Percentiles rank a stretch among this genome's conserved stretches.
Evolutionary conservation across 2,888 invertebrate species (phyloP).

Genomic region (Rhyacophila evoluta): DNA sequence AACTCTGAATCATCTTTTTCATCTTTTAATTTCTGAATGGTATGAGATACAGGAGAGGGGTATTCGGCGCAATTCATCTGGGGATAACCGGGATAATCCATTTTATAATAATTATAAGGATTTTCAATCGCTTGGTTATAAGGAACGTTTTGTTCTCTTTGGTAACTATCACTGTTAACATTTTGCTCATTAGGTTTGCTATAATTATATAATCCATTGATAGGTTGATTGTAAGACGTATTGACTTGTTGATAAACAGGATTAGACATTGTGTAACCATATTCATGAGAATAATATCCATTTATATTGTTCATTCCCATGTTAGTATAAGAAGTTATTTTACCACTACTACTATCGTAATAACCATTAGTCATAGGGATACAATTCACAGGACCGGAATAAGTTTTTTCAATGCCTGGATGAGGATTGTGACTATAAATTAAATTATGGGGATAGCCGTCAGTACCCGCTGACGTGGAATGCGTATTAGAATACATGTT

Average conservation of each 20-base stretch:
- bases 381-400: slow-evolving; percentile 7
- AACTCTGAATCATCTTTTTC: slow-evolving; percentile 25
- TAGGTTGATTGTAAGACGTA: slow-evolving; percentile 32
- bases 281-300: slow-evolving; percentile 46
- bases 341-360: slow-evolving; percentile 29
- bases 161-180: slow-evolving; percentile 35
- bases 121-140: slow-evolving; percentile 32
- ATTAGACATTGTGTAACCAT: slow-evolving; percentile 38
- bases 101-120: slow-evolving; percentile 45
- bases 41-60: neutral
- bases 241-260: slow-evolving; percentile 36
- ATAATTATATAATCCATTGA: slow-evolving; percentile 8
- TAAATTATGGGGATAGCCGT: slow-evolving; percentile 29
- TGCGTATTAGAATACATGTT: slow-evolving; percentile 39
- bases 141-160: slow-evolving; percentile 34
- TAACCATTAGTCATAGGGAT: slow-evolving; percentile 29
- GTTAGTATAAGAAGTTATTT: slow-evolving; percentile 22
- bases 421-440: slow-evolving; percentile 11
- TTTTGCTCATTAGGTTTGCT: slow-evolving; percentile 30
- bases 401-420: neutral
- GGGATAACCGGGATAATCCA: slow-evolving; percentile 32
- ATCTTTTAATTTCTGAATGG: neutral
- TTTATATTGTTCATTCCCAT: slow-evolving; percentile 27
- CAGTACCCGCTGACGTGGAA: slow-evolving; percentile 34
- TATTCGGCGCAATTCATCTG: neutral